Conservation (phyloP, 2,888 invertebrate species). For the Ypsolopha sequella region DNA sequence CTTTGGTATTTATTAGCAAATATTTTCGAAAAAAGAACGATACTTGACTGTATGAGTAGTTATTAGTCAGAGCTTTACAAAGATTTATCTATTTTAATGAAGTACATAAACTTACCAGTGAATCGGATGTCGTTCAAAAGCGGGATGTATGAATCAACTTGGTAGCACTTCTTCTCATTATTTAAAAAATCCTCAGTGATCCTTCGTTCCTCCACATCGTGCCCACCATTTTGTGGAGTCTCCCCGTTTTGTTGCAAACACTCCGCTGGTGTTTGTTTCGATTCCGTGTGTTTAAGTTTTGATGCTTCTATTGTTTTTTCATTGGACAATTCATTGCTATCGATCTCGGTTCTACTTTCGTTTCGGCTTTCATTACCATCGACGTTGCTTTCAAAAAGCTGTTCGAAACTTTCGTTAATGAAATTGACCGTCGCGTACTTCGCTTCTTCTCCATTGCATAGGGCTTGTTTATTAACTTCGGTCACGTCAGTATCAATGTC, state of each 20-base stretch:
- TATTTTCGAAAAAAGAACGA: too few species aligned
- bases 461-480: neutral
- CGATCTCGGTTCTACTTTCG: constrained; percentile 28
- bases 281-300: neutral
- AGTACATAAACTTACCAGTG: constrained; percentile 37
- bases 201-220: constrained; percentile 15
- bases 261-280: neutral
- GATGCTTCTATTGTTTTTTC: neutral
- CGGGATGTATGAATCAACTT: constrained; percentile 42
- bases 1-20: too few species aligned
- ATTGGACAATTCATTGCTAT: constrained; percentile 17
- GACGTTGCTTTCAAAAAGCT: constrained; percentile 57
- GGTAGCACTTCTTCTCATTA: constrained; percentile 62
- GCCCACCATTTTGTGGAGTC: constrained; percentile 6
- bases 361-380: constrained; percentile 42
- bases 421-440: constrained; percentile 54
- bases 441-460: constrained; percentile 39
- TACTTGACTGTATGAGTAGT: neutral
- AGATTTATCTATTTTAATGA: neutral
- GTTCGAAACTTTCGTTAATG: constrained; percentile 52
- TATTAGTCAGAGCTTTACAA: neutral
- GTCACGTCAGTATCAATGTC: too few species aligned
- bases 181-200: constrained; percentile 52
- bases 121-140: constrained; percentile 57
- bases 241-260: neutral